phyloP scores from a whole-genome alignment of 2,113 vertebrate genomes.

The Poecile atricapillus region DNA sequence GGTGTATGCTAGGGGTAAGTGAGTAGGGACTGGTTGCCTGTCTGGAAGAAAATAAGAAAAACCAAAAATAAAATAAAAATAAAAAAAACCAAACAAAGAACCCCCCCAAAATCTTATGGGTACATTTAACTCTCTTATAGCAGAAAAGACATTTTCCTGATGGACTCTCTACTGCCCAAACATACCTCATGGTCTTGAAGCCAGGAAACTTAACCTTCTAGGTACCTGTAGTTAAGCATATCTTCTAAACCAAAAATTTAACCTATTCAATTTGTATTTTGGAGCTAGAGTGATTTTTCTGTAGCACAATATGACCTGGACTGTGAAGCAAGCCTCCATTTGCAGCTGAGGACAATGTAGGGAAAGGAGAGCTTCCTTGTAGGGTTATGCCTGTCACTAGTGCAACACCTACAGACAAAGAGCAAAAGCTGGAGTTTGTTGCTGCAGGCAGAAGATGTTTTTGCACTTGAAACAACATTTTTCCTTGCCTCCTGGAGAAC shows the following conservation, averaged over 20 bases:
- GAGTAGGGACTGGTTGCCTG: conserved; percentile 73
- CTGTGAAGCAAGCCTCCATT: background rate
- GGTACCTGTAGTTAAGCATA: background rate
- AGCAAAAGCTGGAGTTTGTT: background rate
- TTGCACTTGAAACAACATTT: background rate
- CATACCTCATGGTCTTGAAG: background rate
- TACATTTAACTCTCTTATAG: background rate
- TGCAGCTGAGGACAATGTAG: background rate
- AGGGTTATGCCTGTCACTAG: background rate
- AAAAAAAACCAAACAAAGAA: no score
- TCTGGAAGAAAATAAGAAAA: conserved; percentile 53
- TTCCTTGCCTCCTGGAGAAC: background rate
- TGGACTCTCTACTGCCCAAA: background rate
- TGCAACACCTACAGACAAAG: background rate
- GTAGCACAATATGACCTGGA: background rate
- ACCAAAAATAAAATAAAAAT: no score
- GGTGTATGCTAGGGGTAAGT: conserved; percentile 75
- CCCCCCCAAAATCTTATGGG: background rate
- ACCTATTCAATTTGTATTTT: background rate
- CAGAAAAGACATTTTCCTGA: background rate
- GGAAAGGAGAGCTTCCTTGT: background rate
- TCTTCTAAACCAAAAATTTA: background rate
- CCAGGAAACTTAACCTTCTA: background rate
- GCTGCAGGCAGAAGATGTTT: background rate
- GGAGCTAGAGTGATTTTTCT: background rate